These are phyloP conservation scores for Patiria pectinifera DNA, from an alignment of 53 echinoderm and acorn worm species.

Conservation along the genomic window DNA sequence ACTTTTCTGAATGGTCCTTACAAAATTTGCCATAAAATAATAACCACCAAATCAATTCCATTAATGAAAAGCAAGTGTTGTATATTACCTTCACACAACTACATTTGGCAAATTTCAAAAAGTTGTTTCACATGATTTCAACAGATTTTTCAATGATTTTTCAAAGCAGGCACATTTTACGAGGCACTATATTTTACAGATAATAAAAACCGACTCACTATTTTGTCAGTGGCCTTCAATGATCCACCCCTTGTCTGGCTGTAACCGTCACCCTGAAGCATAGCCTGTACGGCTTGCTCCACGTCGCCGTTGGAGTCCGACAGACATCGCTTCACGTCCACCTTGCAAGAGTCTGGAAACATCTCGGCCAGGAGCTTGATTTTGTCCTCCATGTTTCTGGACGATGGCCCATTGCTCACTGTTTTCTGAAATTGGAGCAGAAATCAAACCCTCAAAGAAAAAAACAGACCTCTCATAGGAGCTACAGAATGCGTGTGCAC, in stretches of 20 bases:
- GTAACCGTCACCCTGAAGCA: slow-evolving; percentile 57
- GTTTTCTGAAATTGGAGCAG: background rate
- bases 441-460: background rate
- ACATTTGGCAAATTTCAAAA: no score
- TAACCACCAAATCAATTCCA: no score
- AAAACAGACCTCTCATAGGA: background rate
- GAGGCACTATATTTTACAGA: no score
- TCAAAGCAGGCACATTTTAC: no score
- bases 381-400: slow-evolving; percentile 20
- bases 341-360: slow-evolving; percentile 75
- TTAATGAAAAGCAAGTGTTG: no score
- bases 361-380: slow-evolving; percentile 75
- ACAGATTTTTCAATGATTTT: no score
- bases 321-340: slow-evolving; percentile 76
- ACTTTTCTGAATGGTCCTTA: no score
- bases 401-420: background rate
- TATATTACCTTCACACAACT: no score
- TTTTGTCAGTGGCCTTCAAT: background rate
- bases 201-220: background rate
- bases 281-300: slow-evolving; percentile 79
- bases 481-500: background rate
- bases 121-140: no score
- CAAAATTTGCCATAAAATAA: no score
- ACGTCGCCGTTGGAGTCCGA: slow-evolving; percentile 74
- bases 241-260: background rate